These are phyloP conservation scores for Clusia tigrina DNA, from an alignment of 2,888 invertebrate species.

Conservation along the genomic window DNA sequence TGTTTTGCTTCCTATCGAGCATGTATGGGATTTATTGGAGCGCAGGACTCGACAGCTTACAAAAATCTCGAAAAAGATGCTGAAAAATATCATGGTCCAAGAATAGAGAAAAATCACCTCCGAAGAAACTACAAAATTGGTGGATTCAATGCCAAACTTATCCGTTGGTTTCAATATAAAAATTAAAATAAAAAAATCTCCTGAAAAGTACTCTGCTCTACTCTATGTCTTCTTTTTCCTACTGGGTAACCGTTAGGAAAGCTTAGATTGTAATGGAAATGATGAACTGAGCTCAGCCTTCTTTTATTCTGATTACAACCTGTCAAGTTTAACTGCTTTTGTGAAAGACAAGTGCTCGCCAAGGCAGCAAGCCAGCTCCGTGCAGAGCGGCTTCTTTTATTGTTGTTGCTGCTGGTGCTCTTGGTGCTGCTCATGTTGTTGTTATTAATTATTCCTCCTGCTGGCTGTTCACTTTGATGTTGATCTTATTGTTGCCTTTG, in stretches of 20 bases:
- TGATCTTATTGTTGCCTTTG: not conserved
- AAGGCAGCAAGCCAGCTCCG: constrained; percentile 8
- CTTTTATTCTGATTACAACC: constrained; percentile 21
- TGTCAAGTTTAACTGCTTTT: constrained; percentile 17
- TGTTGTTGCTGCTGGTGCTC: not conserved
- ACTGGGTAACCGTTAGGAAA: not conserved
- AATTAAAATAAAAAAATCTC: too few relatives aligned
- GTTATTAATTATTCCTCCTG: not conserved
- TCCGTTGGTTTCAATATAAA: too few relatives aligned
- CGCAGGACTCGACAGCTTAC: too few relatives aligned
- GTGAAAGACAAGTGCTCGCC: constrained; percentile 8
- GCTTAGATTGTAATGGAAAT: not conserved
- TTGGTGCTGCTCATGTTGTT: not conserved
- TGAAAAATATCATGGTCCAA: too few relatives aligned
- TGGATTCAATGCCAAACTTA: too few relatives aligned
- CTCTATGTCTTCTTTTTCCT: too few relatives aligned
- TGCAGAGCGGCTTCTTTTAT: not conserved
- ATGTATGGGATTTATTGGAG: too few relatives aligned
- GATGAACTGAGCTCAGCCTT: not conserved
- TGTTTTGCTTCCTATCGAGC: too few relatives aligned
- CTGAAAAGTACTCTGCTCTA: too few relatives aligned
- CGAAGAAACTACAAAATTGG: too few relatives aligned
- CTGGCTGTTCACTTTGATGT: not conserved
- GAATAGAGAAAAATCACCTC: too few relatives aligned
- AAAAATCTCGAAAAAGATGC: too few relatives aligned